phyloP scores from a whole-genome alignment of 2,888 invertebrate genomes.

The Eristalis tenax region DNA sequence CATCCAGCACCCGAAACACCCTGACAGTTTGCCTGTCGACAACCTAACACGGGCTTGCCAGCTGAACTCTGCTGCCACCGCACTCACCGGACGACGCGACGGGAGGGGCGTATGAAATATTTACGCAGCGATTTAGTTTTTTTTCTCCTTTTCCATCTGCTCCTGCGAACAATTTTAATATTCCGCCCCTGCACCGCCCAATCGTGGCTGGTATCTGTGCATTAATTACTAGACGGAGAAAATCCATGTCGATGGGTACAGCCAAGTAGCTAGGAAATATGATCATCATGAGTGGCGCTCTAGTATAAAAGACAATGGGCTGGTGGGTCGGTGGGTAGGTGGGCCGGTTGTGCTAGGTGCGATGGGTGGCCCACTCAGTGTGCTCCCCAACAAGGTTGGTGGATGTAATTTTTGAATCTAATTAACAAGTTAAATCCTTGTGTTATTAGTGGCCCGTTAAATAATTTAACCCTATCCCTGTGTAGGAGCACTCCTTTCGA shows the following conservation, averaged over 20 bases:
- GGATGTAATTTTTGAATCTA: conserved; percentile 64
- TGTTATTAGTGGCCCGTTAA: conserved; percentile 68
- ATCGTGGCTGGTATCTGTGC: conserved; percentile 4
- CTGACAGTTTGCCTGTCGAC: neutral
- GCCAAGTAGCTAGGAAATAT: conserved; percentile 57
- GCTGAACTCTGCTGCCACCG: neutral
- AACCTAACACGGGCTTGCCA: neutral
- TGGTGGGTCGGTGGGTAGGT: neutral
- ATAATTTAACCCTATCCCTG: conserved; percentile 59
- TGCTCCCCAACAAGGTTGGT: conserved; percentile 7
- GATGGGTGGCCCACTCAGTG: neutral
- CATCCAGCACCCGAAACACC: neutral
- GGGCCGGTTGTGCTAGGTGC: too few relatives aligned
- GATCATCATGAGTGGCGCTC: conserved; percentile 62
- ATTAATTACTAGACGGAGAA: conserved; percentile 60
- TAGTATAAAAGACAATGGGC: conserved; percentile 42
- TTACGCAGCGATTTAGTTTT: neutral
- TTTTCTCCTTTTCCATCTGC: conserved; percentile 1
- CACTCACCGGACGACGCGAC: neutral
- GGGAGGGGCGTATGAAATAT: neutral
- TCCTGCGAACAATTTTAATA: conserved; percentile 11
- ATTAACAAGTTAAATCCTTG: conserved; percentile 69
- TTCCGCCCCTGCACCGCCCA: neutral
- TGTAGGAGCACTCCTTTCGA: neutral
- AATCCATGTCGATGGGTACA: conserved; percentile 42